Conservation (phyloP, 2,113 vertebrate species). For the Hypomesus transpacificus region DNA sequence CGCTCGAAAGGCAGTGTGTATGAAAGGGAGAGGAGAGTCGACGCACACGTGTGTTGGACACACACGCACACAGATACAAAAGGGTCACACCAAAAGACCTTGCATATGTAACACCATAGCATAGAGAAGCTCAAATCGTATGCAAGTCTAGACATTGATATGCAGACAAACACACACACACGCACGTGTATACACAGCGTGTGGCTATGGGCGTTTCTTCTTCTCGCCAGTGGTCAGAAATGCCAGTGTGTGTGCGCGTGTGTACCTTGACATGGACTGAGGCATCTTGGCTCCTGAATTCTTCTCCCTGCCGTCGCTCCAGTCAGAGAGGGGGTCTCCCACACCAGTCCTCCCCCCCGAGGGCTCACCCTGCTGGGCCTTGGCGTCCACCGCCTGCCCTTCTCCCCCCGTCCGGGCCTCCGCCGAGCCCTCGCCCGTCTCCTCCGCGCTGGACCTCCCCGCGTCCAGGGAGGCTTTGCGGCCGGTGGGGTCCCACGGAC, state of each 20-base stretch:
- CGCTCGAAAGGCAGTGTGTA: not conserved
- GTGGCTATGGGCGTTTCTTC: too few relatives aligned
- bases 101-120: not conserved
- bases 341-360: conserved; percentile 53
- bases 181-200: not conserved
- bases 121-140: conserved; percentile 12
- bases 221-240: not conserved
- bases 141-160: conserved; percentile 10
- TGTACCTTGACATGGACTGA: conserved; percentile 76
- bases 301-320: conserved; percentile 69
- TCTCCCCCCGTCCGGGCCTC: conserved; percentile 37
- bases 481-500: conserved; percentile 22
- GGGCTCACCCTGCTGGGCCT: conserved; percentile 58
- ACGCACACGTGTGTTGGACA: conserved; percentile 23
- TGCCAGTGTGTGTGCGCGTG: conserved; percentile 46
- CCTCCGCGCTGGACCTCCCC: conserved; percentile 46
- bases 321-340: conserved; percentile 66
- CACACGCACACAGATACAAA: conserved; percentile 25
- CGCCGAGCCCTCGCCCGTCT: conserved; percentile 33
- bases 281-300: conserved; percentile 68
- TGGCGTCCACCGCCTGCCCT: conserved; percentile 56
- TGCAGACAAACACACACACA: conserved; percentile 10
- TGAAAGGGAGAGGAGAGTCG: not conserved
- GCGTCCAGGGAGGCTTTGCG: conserved; percentile 56
- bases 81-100: conserved; percentile 39